phyloP scores from a whole-genome alignment of 1,140 invertebrate genomes.

The Neodiprion lecontei region DNA sequence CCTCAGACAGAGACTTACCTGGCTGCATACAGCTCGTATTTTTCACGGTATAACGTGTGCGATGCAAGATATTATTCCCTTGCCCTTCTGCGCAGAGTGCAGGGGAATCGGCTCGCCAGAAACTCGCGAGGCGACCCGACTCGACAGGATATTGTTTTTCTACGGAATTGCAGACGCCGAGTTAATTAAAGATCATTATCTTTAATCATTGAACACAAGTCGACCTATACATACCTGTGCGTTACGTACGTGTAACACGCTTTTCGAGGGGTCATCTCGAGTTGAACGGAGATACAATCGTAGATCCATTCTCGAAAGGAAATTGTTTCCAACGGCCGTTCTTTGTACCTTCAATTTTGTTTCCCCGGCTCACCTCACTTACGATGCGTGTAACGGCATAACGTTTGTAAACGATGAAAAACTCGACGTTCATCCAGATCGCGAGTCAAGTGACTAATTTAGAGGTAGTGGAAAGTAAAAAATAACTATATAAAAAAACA shows the following conservation, averaged over 20 bases:
- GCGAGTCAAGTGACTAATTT: no score
- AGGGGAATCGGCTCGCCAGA: slow-evolving; percentile 8
- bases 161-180: slow-evolving; percentile 16
- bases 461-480: no score
- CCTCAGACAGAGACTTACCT: not conserved
- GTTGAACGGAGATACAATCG: not conserved
- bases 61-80: not conserved
- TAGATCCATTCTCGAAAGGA: not conserved
- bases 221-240: no score
- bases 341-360: not conserved
- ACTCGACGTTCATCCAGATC: no score
- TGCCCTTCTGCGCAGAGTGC: not conserved
- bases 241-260: no score
- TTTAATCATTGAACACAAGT: slow-evolving; percentile 17
- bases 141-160: slow-evolving; percentile 41
- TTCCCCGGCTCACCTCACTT: not conserved
- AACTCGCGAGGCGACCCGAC: slow-evolving; percentile 27
- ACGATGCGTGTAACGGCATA: no score
- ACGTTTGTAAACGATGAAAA: no score
- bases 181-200: slow-evolving; percentile 23
- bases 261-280: not conserved
- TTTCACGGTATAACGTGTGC: not conserved
- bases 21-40: not conserved
- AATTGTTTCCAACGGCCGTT: not conserved
- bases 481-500: no score